A percentile compares a stretch with the other conserved stretches of the same genome.
Conservation (phyloP, 1,140 invertebrate genomes). For the Drosophila nikananu region DNA sequence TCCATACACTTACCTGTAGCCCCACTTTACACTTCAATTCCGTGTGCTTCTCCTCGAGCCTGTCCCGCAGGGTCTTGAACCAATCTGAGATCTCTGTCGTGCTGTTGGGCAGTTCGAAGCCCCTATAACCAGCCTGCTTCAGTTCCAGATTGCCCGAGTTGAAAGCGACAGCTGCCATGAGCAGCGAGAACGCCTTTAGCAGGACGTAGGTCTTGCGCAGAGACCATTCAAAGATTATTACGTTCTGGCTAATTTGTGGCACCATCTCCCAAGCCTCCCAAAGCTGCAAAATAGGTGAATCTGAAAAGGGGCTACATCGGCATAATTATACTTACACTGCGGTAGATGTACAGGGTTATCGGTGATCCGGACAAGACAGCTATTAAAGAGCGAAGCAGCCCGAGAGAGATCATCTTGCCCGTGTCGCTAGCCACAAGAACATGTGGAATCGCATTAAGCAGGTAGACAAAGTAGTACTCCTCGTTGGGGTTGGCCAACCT, state of each 20-base stretch:
- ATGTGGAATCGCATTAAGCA: constrained; percentile 56
- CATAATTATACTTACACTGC: constrained; percentile 45
- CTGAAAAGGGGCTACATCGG: not conserved
- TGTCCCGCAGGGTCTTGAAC: constrained; percentile 51
- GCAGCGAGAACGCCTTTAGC: constrained; percentile 45
- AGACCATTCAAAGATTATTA: constrained; percentile 52
- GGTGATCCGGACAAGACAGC: constrained; percentile 23
- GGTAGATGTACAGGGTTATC: constrained; percentile 58
- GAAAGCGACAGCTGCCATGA: constrained; percentile 45
- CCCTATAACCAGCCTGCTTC: constrained; percentile 56
- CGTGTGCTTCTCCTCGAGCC: constrained; percentile 51
- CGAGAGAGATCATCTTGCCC: constrained; percentile 61
- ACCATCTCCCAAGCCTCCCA: constrained; percentile 62
- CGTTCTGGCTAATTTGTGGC: constrained; percentile 25
- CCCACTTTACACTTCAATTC: constrained; percentile 15
- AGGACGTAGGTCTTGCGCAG: constrained; percentile 43
- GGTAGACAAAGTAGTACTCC: constrained; percentile 43
- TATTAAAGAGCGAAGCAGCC: constrained; percentile 48
- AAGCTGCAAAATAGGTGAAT: constrained; percentile 26
- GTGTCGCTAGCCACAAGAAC: constrained; percentile 63
- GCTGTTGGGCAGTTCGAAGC: constrained; percentile 50
- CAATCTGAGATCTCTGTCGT: constrained; percentile 32
- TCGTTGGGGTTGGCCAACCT: constrained; percentile 14
- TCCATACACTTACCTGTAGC: constrained; percentile 24
- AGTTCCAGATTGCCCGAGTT: constrained; percentile 40